These are phyloP conservation scores for Dicentrarchus labrax DNA, from an alignment of 2,113 vertebrate species.

Conservation along the genomic window DNA sequence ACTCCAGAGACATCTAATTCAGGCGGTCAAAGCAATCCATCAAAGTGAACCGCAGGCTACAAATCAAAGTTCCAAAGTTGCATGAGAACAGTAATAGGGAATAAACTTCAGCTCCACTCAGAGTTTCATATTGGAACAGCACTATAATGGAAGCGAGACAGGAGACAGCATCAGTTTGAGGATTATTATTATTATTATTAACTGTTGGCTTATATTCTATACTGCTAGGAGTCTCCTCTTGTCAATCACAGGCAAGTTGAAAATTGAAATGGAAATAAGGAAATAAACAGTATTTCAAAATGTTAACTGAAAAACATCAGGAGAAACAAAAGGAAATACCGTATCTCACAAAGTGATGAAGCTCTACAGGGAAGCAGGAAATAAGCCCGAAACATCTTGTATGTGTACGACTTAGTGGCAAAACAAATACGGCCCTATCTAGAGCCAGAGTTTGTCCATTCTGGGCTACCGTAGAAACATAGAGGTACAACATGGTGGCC, in stretches of 20 bases:
- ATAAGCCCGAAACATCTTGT: neutral
- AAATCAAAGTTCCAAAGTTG: slow-evolving; percentile 36
- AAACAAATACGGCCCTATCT: no score
- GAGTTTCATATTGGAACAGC: neutral
- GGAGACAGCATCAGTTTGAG: neutral
- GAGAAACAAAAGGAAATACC: neutral
- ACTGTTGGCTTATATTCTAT: neutral
- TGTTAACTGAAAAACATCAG: neutral
- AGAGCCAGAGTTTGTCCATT: no score
- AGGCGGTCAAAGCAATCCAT: slow-evolving; percentile 59
- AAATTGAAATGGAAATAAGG: neutral
- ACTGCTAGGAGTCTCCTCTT: neutral
- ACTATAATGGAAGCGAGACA: neutral
- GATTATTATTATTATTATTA: neutral
- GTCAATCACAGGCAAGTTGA: neutral
- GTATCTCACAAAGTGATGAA: neutral
- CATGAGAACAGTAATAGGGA: slow-evolving; percentile 21
- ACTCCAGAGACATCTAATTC: slow-evolving; percentile 37
- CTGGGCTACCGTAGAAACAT: no score
- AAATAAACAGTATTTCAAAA: neutral
- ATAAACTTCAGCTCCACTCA: slow-evolving; percentile 34
- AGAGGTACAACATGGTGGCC: no score
- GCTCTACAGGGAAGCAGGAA: neutral
- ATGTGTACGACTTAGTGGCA: no score
- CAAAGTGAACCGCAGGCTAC: slow-evolving; percentile 35